A percentile compares a stretch with the other conserved stretches of the same genome.
Conservation (phyloP, 2,888 invertebrate species). For the Cactoblastis cactorum region DNA sequence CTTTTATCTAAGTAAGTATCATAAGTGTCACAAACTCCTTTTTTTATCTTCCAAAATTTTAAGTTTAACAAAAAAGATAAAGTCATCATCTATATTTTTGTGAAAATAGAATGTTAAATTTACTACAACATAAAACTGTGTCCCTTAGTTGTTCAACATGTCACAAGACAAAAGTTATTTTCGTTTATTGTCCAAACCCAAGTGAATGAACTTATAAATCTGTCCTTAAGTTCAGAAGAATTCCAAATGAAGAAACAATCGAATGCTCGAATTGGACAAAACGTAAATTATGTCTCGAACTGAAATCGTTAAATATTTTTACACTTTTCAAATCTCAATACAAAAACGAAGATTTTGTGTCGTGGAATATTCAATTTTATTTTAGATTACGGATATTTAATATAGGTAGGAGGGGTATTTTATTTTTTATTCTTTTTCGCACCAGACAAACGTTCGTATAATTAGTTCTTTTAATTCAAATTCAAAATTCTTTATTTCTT, state of each 20-base stretch:
- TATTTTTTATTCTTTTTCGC: too few species aligned
- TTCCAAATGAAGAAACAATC: slow-evolving; percentile 6
- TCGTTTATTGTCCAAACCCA: background rate
- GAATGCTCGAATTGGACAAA: slow-evolving; percentile 4
- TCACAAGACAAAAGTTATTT: slow-evolving; percentile 8
- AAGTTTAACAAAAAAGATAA: background rate
- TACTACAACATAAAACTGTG: background rate
- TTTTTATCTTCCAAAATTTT: too few species aligned
- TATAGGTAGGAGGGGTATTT: too few species aligned
- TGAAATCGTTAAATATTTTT: background rate
- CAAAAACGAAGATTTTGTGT: too few species aligned
- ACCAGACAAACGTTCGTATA: too few species aligned
- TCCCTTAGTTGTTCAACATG: background rate
- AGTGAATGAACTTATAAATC: slow-evolving; percentile 5
- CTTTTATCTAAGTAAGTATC: too few species aligned
- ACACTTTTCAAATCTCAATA: background rate
- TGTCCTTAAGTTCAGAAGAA: slow-evolving; percentile 3
- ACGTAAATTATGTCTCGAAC: background rate
- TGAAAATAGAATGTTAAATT: background rate
- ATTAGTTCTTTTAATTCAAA: too few species aligned
- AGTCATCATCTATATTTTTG: background rate
- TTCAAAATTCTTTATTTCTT: too few species aligned
- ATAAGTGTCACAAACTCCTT: too few species aligned
- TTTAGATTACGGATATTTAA: too few species aligned
- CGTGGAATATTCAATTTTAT: too few species aligned